Conservation (phyloP, 2,113 vertebrate species). For the Rhineura floridana region DNA sequence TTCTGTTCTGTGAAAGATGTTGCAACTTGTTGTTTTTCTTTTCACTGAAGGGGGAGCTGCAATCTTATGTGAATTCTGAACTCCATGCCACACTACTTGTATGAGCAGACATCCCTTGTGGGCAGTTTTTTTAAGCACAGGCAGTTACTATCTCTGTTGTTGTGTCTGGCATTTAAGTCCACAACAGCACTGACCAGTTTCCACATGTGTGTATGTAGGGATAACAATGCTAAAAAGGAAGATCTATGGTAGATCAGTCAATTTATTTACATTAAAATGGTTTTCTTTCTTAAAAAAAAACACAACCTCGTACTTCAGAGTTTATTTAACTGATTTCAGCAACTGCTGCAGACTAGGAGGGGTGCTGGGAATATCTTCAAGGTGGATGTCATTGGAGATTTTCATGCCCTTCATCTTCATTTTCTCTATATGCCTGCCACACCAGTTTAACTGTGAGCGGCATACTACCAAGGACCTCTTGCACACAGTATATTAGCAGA, state of each 20-base stretch:
- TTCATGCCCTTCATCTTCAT: slow-evolving; percentile 84
- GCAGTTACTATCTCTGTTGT: slow-evolving; percentile 40
- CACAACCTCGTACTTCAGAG: slow-evolving; percentile 75
- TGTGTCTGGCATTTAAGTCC: slow-evolving; percentile 49
- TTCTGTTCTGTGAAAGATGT: neutral
- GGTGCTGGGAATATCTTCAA: slow-evolving; percentile 79
- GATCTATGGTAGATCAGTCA: slow-evolving; percentile 33
- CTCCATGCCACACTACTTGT: neutral
- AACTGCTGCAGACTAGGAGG: slow-evolving; percentile 64
- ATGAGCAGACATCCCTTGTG: neutral
- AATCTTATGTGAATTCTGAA: neutral
- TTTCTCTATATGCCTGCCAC: slow-evolving; percentile 82
- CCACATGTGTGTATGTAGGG: rapidly evolving
- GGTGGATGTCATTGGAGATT: slow-evolving; percentile 86
- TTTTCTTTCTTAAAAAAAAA: slow-evolving; percentile 54
- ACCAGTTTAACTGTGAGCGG: slow-evolving; percentile 82
- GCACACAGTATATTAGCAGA: slow-evolving; percentile 90
- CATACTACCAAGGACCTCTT: slow-evolving; percentile 83
- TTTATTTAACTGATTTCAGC: slow-evolving; percentile 80
- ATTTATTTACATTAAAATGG: slow-evolving; percentile 65
- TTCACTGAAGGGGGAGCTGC: neutral
- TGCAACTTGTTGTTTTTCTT: neutral
- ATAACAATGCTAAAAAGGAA: neutral
- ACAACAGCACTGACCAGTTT: slow-evolving; percentile 41
- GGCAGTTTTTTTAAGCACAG: neutral